Evolutionary conservation across 2,113 vertebrate species (phyloP).

Genomic region (Brachypodius melanocephalos): DNA sequence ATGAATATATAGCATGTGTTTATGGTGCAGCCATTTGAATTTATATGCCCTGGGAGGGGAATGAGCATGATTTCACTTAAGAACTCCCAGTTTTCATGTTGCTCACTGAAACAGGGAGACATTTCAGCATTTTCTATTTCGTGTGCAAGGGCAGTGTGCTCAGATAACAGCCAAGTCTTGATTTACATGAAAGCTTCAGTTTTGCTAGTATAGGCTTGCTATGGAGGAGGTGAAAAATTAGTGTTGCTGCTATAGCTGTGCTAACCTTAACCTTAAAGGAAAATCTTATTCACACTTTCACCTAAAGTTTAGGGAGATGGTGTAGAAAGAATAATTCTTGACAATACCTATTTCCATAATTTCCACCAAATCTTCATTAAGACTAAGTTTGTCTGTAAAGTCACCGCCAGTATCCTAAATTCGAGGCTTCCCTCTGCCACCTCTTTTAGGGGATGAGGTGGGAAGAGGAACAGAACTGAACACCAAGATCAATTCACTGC

Average conservation of each 20-base stretch:
- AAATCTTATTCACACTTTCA: background rate
- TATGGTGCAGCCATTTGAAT: background rate
- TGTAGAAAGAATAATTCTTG: background rate
- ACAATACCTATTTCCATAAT: background rate
- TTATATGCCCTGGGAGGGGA: background rate
- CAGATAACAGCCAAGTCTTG: background rate
- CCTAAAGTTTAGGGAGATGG: background rate
- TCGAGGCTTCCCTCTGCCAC: background rate
- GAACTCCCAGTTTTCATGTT: rapidly evolving
- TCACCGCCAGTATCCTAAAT: background rate
- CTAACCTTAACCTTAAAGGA: background rate
- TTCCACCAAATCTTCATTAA: background rate
- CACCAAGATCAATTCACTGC: background rate
- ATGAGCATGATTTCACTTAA: background rate
- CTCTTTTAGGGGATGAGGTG: background rate
- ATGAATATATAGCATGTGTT: background rate
- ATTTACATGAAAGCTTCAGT: background rate
- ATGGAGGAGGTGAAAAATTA: background rate
- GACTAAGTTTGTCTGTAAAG: background rate
- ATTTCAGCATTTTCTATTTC: background rate
- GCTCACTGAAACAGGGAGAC: background rate
- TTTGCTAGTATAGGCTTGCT: background rate
- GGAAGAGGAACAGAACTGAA: background rate
- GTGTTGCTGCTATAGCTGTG: background rate
- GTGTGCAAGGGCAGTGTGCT: background rate